Percentiles rank a stretch among this genome's conserved stretches.
Conservation (phyloP, 1,140 invertebrate species). For the Caenorhabditis remanei region DNA sequence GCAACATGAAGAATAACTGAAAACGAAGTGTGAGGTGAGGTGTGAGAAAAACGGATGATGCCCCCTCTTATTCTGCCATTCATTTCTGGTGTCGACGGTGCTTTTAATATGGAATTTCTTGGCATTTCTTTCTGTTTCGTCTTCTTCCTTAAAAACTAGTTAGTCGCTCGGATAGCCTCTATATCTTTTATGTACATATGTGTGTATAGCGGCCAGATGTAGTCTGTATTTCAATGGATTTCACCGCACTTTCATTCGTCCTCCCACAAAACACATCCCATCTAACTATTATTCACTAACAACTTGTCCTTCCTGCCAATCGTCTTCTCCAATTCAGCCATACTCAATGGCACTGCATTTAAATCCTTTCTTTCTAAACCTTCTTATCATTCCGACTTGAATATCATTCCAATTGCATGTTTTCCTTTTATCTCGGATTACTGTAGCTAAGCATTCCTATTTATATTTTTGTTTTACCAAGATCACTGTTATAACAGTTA, state of each 20-base stretch:
- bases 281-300: slow-evolving; percentile 55
- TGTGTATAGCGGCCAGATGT: slow-evolving; percentile 40
- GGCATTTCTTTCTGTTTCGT: slow-evolving; percentile 22
- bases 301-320: slow-evolving; percentile 55
- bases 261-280: slow-evolving; percentile 53
- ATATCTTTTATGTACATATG: slow-evolving; percentile 57
- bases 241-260: slow-evolving; percentile 53
- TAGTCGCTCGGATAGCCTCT: slow-evolving; percentile 53
- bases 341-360: background rate
- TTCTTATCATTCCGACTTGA: too few relatives aligned
- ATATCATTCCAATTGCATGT: too few relatives aligned
- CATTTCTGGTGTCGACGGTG: background rate
- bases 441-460: background rate
- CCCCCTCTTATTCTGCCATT: slow-evolving; percentile 2
- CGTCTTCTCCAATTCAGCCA: slow-evolving; percentile 11
- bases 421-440: background rate
- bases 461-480: too few relatives aligned
- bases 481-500: too few relatives aligned
- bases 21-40: slow-evolving; percentile 17
- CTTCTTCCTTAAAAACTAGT: slow-evolving; percentile 51
- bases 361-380: background rate
- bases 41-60: slow-evolving; percentile 6
- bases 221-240: slow-evolving; percentile 56
- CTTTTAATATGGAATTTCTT: slow-evolving; percentile 40
- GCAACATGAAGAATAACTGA: slow-evolving; percentile 50